Evolutionary conservation across 2,797 vertebrate genomes (phyloP).

Genomic region (Halcyon smyrnensis): DNA sequence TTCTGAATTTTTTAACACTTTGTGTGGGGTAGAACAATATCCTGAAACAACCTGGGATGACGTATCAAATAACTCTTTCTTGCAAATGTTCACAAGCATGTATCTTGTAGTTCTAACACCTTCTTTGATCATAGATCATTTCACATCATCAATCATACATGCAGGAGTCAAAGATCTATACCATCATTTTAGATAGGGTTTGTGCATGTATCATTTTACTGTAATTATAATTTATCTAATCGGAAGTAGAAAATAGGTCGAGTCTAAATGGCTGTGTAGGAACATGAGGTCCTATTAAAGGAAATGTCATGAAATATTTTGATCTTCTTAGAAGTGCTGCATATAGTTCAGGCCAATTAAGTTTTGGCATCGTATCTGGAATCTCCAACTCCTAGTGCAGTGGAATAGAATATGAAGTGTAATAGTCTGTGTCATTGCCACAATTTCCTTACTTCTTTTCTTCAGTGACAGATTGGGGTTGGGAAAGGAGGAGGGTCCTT

Average conservation of each 20-base stretch:
- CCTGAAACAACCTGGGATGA: neutral
- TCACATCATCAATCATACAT: neutral
- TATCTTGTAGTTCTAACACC: neutral
- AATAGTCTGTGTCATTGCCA: neutral
- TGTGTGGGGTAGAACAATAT: neutral
- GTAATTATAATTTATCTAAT: neutral
- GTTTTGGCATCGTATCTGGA: neutral
- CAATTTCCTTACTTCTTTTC: neutral
- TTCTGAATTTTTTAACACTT: neutral
- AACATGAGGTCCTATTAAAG: neutral
- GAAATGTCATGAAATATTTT: constrained; percentile 9
- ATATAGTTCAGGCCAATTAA: neutral
- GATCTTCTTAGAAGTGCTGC: constrained; percentile 3
- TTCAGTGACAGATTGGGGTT: neutral
- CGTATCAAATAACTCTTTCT: neutral
- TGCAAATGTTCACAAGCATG: neutral
- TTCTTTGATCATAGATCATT: neutral
- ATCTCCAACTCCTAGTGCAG: neutral
- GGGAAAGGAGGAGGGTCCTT: neutral
- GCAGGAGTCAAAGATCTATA: neutral
- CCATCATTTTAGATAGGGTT: neutral
- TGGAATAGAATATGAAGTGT: neutral
- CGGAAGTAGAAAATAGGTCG: neutral
- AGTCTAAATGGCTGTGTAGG: neutral
- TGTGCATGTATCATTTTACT: neutral